A percentile compares a stretch with the other conserved stretches of the same genome.
Conservation (phyloP, 2,113 vertebrate species). For the Narcine bancroftii region DNA sequence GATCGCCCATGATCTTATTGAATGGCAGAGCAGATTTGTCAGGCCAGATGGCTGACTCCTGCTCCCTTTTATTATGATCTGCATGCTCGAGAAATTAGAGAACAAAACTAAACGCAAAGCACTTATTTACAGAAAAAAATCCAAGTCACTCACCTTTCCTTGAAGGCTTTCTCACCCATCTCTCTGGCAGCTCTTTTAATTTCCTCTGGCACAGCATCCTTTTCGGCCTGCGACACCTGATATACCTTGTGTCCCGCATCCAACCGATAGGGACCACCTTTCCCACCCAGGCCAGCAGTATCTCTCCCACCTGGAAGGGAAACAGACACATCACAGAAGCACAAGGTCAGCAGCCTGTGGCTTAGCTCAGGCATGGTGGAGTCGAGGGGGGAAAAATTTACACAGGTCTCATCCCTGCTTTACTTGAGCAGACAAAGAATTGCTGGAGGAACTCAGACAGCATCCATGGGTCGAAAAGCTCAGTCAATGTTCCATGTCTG, state of each 20-base stretch:
- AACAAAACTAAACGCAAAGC: neutral
- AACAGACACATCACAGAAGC: neutral
- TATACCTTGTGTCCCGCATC: slow-evolving; percentile 82
- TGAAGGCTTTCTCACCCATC: slow-evolving; percentile 86
- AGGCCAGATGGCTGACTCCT: neutral
- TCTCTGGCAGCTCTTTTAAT: slow-evolving; percentile 80
- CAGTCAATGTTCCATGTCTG: too few species aligned
- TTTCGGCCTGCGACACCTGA: slow-evolving; percentile 85
- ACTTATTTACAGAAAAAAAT: neutral
- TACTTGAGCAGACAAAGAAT: too few species aligned
- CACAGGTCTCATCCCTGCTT: neutral
- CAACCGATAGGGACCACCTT: slow-evolving; percentile 85
- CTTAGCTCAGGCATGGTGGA: neutral
- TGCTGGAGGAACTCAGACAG: too few species aligned
- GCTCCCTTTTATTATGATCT: neutral
- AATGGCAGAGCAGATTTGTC: too few species aligned
- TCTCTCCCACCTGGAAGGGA: slow-evolving; percentile 76
- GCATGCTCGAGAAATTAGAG: neutral
- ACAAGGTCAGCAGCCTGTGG: neutral
- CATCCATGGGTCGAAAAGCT: too few species aligned
- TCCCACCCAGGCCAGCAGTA: slow-evolving; percentile 88
- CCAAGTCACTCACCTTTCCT: slow-evolving; percentile 60
- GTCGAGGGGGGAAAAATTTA: neutral
- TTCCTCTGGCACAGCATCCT: slow-evolving; percentile 83
- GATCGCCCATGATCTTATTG: too few species aligned